A percentile compares a stretch with the other conserved stretches of the same genome.
Conservation (phyloP, 2,113 vertebrate genomes). For the Esox niger region DNA sequence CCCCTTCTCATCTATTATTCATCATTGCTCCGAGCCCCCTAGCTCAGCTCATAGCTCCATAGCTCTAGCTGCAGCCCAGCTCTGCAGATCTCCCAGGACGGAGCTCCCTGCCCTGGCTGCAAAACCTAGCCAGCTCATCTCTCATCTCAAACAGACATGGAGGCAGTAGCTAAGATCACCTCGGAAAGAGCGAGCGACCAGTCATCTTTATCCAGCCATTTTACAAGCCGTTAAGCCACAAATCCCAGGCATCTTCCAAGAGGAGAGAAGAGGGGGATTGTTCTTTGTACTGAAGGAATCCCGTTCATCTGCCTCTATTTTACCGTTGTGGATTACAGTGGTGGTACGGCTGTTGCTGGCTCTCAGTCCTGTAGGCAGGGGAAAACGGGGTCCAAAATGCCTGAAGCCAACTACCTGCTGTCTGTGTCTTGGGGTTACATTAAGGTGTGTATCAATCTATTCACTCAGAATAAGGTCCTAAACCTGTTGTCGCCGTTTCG, state of each 20-base stretch:
- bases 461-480: conserved; percentile 34
- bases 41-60: conserved; percentile 34
- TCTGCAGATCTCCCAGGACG: conserved; percentile 34
- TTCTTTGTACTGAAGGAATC: conserved; percentile 53
- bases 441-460: conserved; percentile 73
- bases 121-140: neutral
- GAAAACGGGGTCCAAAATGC: conserved; percentile 78
- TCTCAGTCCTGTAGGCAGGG: conserved; percentile 60
- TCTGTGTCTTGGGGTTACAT: conserved; percentile 82
- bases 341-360: conserved; percentile 41
- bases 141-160: conserved; percentile 47
- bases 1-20: conserved; percentile 66
- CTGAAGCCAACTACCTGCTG: conserved; percentile 80
- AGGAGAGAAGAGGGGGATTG: conserved; percentile 52
- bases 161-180: conserved; percentile 36
- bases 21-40: conserved; percentile 51
- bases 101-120: conserved; percentile 17
- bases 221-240: conserved; percentile 49
- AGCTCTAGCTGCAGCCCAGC: conserved; percentile 53
- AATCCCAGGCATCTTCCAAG: conserved; percentile 26
- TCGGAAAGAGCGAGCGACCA: conserved; percentile 38
- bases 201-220: conserved; percentile 33
- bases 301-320: conserved; percentile 51
- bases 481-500: conserved; percentile 7
- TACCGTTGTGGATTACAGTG: conserved; percentile 56